These are phyloP conservation scores for Ploceus nigricollis DNA, from an alignment of 2,113 vertebrate genomes.

Conservation along the genomic window DNA sequence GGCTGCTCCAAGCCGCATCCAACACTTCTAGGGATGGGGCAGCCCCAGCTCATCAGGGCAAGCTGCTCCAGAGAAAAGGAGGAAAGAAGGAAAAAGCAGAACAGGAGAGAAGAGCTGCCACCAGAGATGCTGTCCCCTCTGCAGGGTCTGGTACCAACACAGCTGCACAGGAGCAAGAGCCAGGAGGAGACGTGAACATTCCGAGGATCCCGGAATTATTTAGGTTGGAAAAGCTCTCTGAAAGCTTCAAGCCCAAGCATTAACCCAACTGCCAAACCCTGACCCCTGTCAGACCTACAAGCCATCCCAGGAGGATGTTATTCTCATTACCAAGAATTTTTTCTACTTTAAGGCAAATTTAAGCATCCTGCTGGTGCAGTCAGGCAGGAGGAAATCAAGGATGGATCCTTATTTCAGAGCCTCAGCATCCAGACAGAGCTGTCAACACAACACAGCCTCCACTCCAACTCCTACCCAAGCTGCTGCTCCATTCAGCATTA, in stretches of 20 bases:
- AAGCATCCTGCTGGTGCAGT: accelerated
- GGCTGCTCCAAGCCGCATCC: neutral
- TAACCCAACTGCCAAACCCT: neutral
- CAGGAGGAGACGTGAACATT: accelerated
- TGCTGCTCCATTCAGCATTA: neutral
- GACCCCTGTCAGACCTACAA: neutral
- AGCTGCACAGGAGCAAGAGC: accelerated
- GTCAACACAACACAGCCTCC: accelerated
- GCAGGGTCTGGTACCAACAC: accelerated
- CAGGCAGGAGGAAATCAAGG: neutral
- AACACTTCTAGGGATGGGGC: neutral
- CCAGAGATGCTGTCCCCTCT: accelerated
- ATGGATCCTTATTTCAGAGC: neutral
- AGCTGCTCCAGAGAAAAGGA: neutral
- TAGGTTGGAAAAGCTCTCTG: neutral
- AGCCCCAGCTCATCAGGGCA: neutral
- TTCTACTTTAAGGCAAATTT: neutral
- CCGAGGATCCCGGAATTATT: neutral
- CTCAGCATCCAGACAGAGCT: neutral
- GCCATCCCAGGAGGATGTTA: neutral
- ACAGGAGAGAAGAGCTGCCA: neutral
- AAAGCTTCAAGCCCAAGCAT: neutral
- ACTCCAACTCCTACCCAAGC: neutral
- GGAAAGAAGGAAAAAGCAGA: neutral
- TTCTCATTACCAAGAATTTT: neutral